These are phyloP conservation scores for Parapristionchus giblindavisi DNA, from an alignment of 2,888 invertebrate genomes.

Conservation along the genomic window DNA sequence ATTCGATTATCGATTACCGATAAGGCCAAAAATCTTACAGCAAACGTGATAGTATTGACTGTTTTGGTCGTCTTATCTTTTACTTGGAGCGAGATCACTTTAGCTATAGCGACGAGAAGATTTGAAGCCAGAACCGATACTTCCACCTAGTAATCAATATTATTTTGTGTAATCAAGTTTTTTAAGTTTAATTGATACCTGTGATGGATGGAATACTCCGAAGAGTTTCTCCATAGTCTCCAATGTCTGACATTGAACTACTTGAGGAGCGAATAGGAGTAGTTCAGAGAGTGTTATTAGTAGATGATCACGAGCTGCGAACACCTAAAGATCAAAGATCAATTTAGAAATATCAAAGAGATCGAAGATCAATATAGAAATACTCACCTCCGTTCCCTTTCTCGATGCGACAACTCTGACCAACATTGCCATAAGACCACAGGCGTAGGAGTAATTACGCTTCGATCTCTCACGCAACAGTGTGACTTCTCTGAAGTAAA, in stretches of 20 bases:
- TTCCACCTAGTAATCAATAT: slow-evolving; percentile 32
- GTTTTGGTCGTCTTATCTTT: slow-evolving; percentile 61
- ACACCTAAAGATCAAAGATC: slow-evolving; percentile 72
- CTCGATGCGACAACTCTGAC: slow-evolving; percentile 73
- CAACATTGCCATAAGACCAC: slow-evolving; percentile 65
- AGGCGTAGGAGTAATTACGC: slow-evolving; percentile 67
- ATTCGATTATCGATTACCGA: neutral
- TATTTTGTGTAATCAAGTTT: neutral
- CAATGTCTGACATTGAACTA: slow-evolving; percentile 64
- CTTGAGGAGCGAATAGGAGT: slow-evolving; percentile 64
- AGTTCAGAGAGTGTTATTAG: slow-evolving; percentile 64
- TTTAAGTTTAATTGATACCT: slow-evolving; percentile 8
- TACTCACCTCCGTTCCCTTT: slow-evolving; percentile 78
- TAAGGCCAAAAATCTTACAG: slow-evolving; percentile 44
- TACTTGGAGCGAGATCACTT: slow-evolving; percentile 66
- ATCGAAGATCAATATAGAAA: slow-evolving; percentile 25
- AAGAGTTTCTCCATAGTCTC: slow-evolving; percentile 63
- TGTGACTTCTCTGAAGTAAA: slow-evolving; percentile 59
- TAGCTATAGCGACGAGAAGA: slow-evolving; percentile 61
- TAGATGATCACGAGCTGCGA: slow-evolving; percentile 47
- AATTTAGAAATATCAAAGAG: neutral
- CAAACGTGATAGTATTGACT: slow-evolving; percentile 54
- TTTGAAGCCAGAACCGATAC: slow-evolving; percentile 59
- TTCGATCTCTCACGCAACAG: slow-evolving; percentile 60
- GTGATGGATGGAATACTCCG: slow-evolving; percentile 57